These are phyloP conservation scores for Pemphigus obesinymphae DNA, from an alignment of 1,140 invertebrate species.

Conservation along the genomic window DNA sequence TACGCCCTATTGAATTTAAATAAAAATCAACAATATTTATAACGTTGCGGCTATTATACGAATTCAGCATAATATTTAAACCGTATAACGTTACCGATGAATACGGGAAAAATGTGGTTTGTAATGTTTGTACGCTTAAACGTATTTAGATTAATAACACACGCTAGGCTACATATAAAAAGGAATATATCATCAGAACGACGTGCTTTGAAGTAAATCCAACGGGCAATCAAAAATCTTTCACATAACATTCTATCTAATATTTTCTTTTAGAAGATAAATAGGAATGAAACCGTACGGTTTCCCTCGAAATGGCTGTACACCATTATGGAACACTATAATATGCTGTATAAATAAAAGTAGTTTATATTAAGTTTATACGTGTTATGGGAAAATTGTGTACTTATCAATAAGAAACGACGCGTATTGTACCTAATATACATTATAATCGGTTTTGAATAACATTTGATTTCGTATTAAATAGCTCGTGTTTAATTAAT, in stretches of 20 bases:
- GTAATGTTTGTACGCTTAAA: too few relatives aligned
- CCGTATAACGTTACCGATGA: background rate
- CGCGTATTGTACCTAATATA: background rate
- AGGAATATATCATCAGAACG: background rate
- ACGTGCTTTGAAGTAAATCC: background rate
- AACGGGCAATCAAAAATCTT: background rate
- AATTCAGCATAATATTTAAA: background rate
- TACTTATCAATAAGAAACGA: background rate
- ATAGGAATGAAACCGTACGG: background rate
- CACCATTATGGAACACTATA: background rate
- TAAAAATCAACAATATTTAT: too few relatives aligned
- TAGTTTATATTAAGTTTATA: background rate
- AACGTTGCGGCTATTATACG: too few relatives aligned
- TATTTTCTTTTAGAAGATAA: background rate
- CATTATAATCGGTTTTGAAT: background rate
- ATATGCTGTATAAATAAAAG: background rate
- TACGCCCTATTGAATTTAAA: too few relatives aligned
- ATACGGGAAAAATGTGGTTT: background rate
- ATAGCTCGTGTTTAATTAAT: background rate
- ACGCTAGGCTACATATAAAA: background rate
- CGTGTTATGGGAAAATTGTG: background rate
- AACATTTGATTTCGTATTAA: background rate
- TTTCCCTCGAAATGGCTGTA: background rate
- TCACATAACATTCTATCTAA: background rate
- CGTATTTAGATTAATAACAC: background rate